Base-by-base conservation (phyloP, 2,888 invertebrate genomes). In the Dryadula phaetusa region DNA sequence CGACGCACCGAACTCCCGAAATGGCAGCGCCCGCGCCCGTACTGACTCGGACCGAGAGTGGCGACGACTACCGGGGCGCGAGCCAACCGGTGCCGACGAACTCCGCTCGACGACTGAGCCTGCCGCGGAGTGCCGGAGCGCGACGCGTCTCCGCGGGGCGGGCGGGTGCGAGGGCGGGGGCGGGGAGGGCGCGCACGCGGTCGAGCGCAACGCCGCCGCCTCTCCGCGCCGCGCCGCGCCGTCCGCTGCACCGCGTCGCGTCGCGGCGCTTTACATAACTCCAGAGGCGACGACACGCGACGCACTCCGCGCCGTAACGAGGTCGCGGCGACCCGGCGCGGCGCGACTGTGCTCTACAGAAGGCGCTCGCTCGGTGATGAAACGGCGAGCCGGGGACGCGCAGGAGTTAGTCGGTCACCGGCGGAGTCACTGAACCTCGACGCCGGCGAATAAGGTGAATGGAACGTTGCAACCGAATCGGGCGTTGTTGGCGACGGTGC, bases 371-470 rank as follows among this genome's bases (percentile, higher is more conserved):
- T n/a, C 20, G 20, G 84, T 86, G 87, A 86, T n/a, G n/a, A n/a
- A n/a, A n/a, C n/a, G n/a, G n/a, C n/a, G 86, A 86, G 85, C 84
- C 82, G 87, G 82, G 90, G 90, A 90, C 90, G 90, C 83, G 87
- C 78, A 82, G 79, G 83, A 85, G 85, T 85, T 82, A 84, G 86
- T 85, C 86, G 87, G 86, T 84, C 86, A 86, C 76, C 84, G 80
- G 68, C 82, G 84, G 83, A 88, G 92, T 91, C 92, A 92, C 81
- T 92, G 92, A 92, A 91, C 92, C 89, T 89, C 85, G 82, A 76
- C 83, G 85, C 75, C 82, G 81, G 82, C 88, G 78, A 88, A 90
- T 88, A 88, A 88, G 91, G 92, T 92, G 91, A 91, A 90, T 90
- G 91, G 90, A 90, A 90, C 88, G 84, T 85, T 89, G 90, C 91